Base-by-base conservation (phyloP, 2,797 vertebrate genomes). In the Varecia variegata region DNA sequence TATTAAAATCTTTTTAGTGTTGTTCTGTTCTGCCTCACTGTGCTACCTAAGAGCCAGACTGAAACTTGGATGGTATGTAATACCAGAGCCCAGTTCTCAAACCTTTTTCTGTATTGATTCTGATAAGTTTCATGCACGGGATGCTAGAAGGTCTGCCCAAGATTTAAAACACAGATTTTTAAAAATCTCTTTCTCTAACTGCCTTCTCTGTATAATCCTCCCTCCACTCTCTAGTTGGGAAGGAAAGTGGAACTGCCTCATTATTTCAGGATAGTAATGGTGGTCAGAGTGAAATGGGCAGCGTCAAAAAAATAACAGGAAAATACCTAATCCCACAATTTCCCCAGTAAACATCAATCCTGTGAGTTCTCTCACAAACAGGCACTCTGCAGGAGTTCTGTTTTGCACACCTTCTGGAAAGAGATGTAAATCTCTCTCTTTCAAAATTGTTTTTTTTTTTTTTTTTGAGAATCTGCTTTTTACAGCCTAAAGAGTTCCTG, bases 151-250 rank as follows among this genome's bases (percentile, higher is more conserved):
- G n/a, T 79, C 40, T 67, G 35, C 70, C 32, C 18, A 84, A 25
- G 50, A 80, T 76, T 88, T 85, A 68, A 93, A 92, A 88, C 32
- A 91, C 17, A 40, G 25, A 84, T 67, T 85, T 79, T 60, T 11
- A 80, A 90, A 90, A 95, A 65, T 82, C 25, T 20, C 4, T 52
- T 94, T 88, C 67, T 91, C 58, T 73, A 87, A 73, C 20, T 79
- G 21, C n/a, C n/a, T 88, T 7, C 14, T 71, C 67, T 80, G 79
- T 54, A 45, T 58, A 68, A 87, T 8, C 8, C 8, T 74, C 23
- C 60, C 5, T 80, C 50, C 15, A 67, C 35, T 74, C 20, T 43
- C 25, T 40, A 68, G n/a, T 10, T 71, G 70, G 56, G 27, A 68
- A 14, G 43, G 52, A 52, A 73, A 94, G 4, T 6, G 30, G 58